Conservation (phyloP, 1,140 invertebrate species). For the Musca domestica region DNA sequence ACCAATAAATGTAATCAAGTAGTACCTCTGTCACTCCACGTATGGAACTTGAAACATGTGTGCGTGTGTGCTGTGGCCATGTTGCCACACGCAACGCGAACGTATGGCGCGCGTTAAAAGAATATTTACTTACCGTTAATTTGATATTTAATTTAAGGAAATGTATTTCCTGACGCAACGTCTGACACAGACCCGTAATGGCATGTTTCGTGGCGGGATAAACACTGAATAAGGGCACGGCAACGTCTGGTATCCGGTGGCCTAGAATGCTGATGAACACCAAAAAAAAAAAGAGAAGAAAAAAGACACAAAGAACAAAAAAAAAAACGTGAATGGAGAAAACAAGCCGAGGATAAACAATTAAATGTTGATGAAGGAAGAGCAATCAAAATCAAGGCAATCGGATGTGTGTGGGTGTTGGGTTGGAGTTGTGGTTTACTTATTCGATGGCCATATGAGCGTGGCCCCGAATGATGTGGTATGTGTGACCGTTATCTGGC, state of each 20-base stretch:
- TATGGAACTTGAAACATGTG: background rate
- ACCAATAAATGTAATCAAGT: too few species aligned
- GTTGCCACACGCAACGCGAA: background rate
- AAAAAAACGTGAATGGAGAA: background rate
- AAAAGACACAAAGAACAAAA: background rate
- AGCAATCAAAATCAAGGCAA: conserved; percentile 41
- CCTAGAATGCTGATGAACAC: conserved; percentile 52
- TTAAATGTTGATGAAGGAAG: conserved; percentile 2
- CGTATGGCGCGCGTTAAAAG: background rate
- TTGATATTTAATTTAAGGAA: conserved; percentile 57
- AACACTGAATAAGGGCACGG: conserved; percentile 56
- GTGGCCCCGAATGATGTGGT: too few species aligned
- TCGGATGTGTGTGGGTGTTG: conserved; percentile 20
- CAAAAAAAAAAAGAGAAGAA: conserved; percentile 25
- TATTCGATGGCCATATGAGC: too few species aligned
- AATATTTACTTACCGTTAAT: conserved; percentile 56
- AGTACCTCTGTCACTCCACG: too few species aligned
- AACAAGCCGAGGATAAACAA: background rate
- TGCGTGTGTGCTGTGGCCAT: background rate
- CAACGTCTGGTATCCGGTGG: conserved; percentile 55
- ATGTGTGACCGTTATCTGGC: too few species aligned
- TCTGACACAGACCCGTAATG: conserved; percentile 60
- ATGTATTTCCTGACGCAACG: conserved; percentile 60
- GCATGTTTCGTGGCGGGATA: conserved; percentile 64
- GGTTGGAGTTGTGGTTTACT: too few species aligned